Conservation (phyloP, 2,113 vertebrate genomes). For the Rhodinocichla rosea region DNA sequence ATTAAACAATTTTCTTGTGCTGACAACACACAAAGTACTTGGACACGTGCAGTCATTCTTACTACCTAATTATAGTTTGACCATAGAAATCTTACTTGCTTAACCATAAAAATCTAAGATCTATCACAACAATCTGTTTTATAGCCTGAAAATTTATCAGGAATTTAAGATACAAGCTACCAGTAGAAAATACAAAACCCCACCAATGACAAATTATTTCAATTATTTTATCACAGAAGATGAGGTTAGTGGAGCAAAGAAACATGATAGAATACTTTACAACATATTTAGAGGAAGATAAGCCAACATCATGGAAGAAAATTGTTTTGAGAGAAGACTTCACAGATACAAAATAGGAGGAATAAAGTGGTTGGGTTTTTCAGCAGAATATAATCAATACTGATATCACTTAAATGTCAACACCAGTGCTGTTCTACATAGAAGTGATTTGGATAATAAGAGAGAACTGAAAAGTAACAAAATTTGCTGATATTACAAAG, state of each 20-base stretch:
- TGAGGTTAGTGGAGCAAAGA: not conserved
- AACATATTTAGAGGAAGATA: not conserved
- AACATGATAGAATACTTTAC: fast-evolving
- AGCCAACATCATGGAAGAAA: not conserved
- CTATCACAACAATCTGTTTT: not conserved
- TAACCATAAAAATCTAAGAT: not conserved
- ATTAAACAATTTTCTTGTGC: not conserved
- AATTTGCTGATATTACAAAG: not conserved
- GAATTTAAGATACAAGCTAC: not conserved
- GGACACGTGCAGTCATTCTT: not conserved
- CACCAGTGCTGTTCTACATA: not conserved
- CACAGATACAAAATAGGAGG: not conserved
- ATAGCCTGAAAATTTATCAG: not conserved
- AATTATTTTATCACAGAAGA: not conserved
- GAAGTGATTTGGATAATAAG: not conserved
- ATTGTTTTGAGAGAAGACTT: not conserved
- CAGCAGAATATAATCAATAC: not conserved
- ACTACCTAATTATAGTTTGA: not conserved
- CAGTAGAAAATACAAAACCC: not conserved
- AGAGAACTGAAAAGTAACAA: not conserved
- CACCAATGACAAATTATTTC: not conserved
- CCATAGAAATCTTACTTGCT: not conserved
- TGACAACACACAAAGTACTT: not conserved
- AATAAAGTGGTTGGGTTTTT: not conserved
- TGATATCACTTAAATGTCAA: not conserved